These are phyloP conservation scores for Venusia cambrica DNA, from an alignment of 2,888 invertebrate species.

Conservation along the genomic window DNA sequence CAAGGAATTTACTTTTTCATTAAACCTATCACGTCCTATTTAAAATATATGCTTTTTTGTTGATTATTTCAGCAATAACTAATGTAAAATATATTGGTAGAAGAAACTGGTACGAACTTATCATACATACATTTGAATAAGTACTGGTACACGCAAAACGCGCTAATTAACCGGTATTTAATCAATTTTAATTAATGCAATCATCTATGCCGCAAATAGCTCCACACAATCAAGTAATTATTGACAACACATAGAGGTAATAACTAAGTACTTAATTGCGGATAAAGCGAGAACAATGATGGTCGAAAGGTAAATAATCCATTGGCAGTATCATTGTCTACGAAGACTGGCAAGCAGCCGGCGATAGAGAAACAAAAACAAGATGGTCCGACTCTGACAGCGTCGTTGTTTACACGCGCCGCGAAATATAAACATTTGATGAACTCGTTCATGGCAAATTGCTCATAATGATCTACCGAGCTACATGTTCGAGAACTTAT, in stretches of 20 bases:
- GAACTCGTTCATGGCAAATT: slow-evolving; percentile 36
- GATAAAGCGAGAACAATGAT: slow-evolving; percentile 35
- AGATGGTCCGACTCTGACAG: slow-evolving; percentile 38
- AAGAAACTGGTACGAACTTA: no score
- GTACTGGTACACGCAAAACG: no score
- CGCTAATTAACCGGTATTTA: slow-evolving; percentile 15
- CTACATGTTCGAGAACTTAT: slow-evolving; percentile 12
- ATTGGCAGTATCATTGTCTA: slow-evolving; percentile 39
- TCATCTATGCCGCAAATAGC: slow-evolving; percentile 21
- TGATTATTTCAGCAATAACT: no score
- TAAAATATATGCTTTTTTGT: no score
- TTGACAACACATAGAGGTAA: slow-evolving; percentile 20
- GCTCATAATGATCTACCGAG: slow-evolving; percentile 22
- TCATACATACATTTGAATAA: background rate
- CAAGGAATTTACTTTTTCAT: no score
- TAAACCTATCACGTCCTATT: no score
- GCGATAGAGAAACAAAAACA: slow-evolving; percentile 52
- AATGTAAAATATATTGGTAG: no score
- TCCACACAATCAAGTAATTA: slow-evolving; percentile 19
- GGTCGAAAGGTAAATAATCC: slow-evolving; percentile 28
- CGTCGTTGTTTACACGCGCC: slow-evolving; percentile 39
- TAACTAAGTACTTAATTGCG: slow-evolving; percentile 22
- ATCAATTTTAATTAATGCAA: slow-evolving; percentile 21
- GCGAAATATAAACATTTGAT: slow-evolving; percentile 43
- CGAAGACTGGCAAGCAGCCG: slow-evolving; percentile 29